Evolutionary conservation across 1,140 invertebrate species (phyloP).

Genomic region (Heterodera carotae): DNA sequence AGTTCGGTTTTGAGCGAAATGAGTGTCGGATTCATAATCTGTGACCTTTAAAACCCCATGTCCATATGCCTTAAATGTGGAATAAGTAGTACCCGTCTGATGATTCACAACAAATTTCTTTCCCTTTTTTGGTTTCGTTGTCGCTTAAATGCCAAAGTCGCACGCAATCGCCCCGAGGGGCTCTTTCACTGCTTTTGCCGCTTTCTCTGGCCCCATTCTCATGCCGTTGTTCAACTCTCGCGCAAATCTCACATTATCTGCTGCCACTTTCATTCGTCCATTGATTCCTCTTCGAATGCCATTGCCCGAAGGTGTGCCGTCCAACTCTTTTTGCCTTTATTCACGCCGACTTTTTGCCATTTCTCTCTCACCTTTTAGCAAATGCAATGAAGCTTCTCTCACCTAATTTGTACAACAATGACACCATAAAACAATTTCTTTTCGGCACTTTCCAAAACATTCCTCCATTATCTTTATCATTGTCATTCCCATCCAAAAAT

Average conservation of each 20-base stretch:
- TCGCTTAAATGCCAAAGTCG: too few relatives aligned
- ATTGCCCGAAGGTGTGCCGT: neutral
- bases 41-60: too few relatives aligned
- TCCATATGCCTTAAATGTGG: too few relatives aligned
- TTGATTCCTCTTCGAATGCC: neutral
- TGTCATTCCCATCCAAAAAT: neutral
- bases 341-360: too few relatives aligned
- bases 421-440: neutral
- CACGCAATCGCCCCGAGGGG: too few relatives aligned
- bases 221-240: neutral
- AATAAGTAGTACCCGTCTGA: too few relatives aligned
- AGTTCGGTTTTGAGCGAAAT: too few relatives aligned
- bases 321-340: neutral
- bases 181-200: neutral
- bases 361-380: neutral
- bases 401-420: neutral
- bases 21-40: too few relatives aligned
- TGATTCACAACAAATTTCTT: too few relatives aligned
- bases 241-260: neutral
- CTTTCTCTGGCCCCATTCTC: neutral
- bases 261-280: neutral
- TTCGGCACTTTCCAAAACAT: neutral
- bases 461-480: neutral
- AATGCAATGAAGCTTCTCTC: neutral
- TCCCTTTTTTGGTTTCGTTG: too few relatives aligned